Conservation (phyloP, 92 coral and sea anemone species). For the Montipora capitata region DNA sequence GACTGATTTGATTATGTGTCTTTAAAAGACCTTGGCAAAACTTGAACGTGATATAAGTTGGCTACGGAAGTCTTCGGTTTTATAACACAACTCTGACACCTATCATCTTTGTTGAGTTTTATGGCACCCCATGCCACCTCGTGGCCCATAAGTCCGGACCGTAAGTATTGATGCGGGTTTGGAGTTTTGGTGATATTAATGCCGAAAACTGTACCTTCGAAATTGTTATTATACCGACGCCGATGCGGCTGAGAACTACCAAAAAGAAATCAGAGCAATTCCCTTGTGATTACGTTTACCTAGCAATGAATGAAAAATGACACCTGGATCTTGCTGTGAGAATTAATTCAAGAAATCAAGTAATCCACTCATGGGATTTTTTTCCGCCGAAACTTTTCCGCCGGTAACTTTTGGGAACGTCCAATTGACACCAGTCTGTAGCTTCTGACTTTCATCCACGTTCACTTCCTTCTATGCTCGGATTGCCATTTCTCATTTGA, state of each 20-base stretch:
- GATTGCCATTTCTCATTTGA: neutral
- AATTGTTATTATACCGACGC: constrained; percentile 18
- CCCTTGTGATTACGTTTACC: neutral
- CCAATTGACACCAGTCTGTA: constrained; percentile 19
- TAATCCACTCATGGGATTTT: no score
- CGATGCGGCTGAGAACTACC: constrained; percentile 11
- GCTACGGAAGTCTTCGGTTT: neutral
- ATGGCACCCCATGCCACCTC: neutral
- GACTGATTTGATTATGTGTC: neutral
- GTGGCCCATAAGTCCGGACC: constrained; percentile 17
- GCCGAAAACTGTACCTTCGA: constrained; percentile 13
- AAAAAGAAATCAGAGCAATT: constrained; percentile 22
- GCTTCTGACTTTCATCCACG: constrained; percentile 16
- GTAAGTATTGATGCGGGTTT: constrained; percentile 22
- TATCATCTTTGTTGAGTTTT: neutral
- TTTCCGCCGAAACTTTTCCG: no score
- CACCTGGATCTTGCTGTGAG: constrained; percentile 25
- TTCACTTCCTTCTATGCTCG: constrained; percentile 7
- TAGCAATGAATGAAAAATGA: constrained; percentile 12
- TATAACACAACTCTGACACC: neutral
- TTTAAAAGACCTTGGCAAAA: constrained; percentile 11
- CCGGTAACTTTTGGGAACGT: constrained; percentile 4
- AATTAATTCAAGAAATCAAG: neutral
- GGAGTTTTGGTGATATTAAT: constrained; percentile 17
- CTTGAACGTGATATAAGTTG: constrained; percentile 7